phyloP scores from a whole-genome alignment of 2,113 vertebrate genomes.

The Tragelaphus imberbis region DNA sequence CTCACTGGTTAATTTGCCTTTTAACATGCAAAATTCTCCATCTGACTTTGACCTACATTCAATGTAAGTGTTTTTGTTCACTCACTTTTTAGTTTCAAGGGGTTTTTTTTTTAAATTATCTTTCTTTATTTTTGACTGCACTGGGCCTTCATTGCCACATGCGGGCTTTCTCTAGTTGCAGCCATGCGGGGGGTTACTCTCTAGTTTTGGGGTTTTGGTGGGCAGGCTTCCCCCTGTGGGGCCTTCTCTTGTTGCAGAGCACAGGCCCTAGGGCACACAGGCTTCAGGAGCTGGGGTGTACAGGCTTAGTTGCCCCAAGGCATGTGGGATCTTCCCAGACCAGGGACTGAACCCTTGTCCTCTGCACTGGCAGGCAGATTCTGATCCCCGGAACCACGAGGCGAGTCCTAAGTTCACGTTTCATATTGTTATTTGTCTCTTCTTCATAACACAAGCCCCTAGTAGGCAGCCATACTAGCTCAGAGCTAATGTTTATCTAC shows the following conservation, averaged over 20 bases:
- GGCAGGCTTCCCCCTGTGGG: not conserved
- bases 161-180: not conserved
- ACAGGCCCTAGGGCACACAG: not conserved
- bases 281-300: not conserved
- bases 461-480: not conserved
- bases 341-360: not conserved
- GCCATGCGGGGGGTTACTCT: fast-evolving
- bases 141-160: not conserved
- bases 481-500: not conserved
- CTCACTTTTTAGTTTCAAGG: not conserved
- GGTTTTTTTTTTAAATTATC: not conserved
- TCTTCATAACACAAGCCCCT: not conserved
- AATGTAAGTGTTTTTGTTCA: not conserved
- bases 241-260: not conserved
- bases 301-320: not conserved
- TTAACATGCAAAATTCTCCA: not conserved
- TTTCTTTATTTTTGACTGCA: not conserved
- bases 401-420: not conserved
- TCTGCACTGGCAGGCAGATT: too few relatives aligned
- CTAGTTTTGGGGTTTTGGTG: not conserved
- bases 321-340: not conserved
- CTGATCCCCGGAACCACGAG: not conserved
- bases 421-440: not conserved
- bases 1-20: not conserved
- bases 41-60: not conserved